Evolutionary conservation across 2,888 invertebrate species (phyloP).

Genomic region (Synergus itoensis): DNA sequence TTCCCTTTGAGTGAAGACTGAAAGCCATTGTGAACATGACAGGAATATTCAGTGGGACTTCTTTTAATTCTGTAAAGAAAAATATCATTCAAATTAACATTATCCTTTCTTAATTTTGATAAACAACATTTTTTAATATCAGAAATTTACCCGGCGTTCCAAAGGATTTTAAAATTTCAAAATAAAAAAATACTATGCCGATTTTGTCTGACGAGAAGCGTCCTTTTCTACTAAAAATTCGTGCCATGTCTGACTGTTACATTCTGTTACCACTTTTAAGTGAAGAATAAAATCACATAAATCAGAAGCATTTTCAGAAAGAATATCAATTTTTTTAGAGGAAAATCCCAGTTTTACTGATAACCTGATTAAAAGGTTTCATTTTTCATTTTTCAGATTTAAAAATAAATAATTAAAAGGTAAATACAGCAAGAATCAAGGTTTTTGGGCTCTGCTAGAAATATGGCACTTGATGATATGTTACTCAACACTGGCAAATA

Average conservation of each 20-base stretch:
- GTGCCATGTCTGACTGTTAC: not conserved
- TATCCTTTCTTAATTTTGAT: not conserved
- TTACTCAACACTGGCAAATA: not conserved
- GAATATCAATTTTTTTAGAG: not conserved
- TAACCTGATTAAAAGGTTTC: not conserved
- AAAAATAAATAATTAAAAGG: too few relatives aligned
- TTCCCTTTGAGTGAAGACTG: not conserved
- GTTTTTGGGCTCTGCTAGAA: not conserved
- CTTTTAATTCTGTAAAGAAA: not conserved
- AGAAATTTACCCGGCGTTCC: too few relatives aligned
- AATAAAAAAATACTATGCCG: not conserved
- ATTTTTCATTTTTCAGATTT: too few relatives aligned
- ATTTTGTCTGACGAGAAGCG: not conserved
- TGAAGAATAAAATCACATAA: not conserved
- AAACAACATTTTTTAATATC: not conserved
- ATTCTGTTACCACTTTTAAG: not conserved
- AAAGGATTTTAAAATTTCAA: not conserved
- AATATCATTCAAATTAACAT: not conserved
- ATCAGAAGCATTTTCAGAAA: not conserved
- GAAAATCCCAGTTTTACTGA: not conserved
- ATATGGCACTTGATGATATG: not conserved
- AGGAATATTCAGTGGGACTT: not conserved
- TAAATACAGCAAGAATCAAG: too few relatives aligned
- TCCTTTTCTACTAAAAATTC: conserved; percentile 17
- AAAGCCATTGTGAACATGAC: not conserved